Evolutionary conservation across 2,888 invertebrate species (phyloP).

Genomic region (Mesorhabditis belari): DNA sequence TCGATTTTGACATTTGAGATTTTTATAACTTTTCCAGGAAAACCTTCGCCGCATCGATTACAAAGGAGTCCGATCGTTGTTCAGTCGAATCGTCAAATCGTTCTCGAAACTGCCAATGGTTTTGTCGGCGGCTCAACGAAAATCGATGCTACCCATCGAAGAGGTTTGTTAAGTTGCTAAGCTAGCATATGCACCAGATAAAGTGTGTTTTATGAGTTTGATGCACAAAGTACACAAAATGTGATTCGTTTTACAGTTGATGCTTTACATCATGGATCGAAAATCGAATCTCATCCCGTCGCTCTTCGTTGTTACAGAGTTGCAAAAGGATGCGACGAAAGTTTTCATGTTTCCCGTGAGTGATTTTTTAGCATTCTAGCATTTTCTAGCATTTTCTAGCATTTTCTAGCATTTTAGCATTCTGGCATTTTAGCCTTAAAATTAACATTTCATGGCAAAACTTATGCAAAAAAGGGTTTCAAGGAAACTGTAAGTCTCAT

Average conservation of each 20-base stretch:
- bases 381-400: no score
- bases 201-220: no score
- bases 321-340: slow-evolving; percentile 14
- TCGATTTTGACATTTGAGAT: no score
- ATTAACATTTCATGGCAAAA: no score
- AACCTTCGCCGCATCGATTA: neutral
- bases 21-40: no score
- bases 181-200: neutral
- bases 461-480: no score
- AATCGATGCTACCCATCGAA: neutral
- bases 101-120: neutral
- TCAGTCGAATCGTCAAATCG: neutral
- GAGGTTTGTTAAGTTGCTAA: neutral
- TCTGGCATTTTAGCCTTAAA: no score
- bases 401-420: no score
- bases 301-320: slow-evolving; percentile 26
- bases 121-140: neutral
- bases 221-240: no score
- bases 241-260: slow-evolving; percentile 14
- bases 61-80: neutral
- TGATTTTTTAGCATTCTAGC: no score
- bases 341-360: slow-evolving; percentile 25
- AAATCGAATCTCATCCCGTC: slow-evolving; percentile 22
- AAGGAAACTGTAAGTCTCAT: no score
- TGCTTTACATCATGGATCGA: slow-evolving; percentile 21